Evolutionary conservation across 2,113 vertebrate species (phyloP).

Genomic region (Oryzias melastigma): DNA sequence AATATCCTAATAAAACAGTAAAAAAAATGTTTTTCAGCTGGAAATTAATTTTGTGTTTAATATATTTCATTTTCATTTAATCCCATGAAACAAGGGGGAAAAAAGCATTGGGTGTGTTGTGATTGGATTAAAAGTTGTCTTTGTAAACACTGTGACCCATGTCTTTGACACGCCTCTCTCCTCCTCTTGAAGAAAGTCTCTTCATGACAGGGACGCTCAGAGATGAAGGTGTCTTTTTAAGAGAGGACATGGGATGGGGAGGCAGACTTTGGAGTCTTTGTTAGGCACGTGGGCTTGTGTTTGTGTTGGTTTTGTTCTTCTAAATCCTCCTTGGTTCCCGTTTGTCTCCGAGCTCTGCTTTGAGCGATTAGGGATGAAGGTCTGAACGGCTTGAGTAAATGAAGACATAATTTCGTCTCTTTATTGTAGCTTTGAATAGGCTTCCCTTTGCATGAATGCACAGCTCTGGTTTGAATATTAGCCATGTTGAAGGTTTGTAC

Average conservation of each 20-base stretch:
- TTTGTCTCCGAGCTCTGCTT: slow-evolving; percentile 71
- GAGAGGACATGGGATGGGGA: slow-evolving; percentile 58
- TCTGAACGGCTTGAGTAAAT: slow-evolving; percentile 56
- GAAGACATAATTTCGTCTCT: slow-evolving; percentile 57
- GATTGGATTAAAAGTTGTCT: slow-evolving; percentile 77
- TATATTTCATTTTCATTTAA: slow-evolving; percentile 76
- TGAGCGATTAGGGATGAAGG: slow-evolving; percentile 69
- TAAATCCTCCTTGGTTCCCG: slow-evolving; percentile 68
- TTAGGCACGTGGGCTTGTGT: slow-evolving; percentile 60
- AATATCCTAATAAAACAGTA: slow-evolving; percentile 63
- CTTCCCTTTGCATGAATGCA: slow-evolving; percentile 55
- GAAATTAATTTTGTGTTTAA: slow-evolving; percentile 78
- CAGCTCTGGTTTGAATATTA: slow-evolving; percentile 53
- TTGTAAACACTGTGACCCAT: slow-evolving; percentile 78
- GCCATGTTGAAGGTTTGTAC: slow-evolving; percentile 33
- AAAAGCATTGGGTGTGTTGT: slow-evolving; percentile 65
- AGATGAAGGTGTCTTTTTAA: slow-evolving; percentile 74
- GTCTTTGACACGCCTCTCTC: slow-evolving; percentile 73
- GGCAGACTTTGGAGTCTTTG: slow-evolving; percentile 76
- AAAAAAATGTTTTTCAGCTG: slow-evolving; percentile 61
- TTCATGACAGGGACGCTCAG: slow-evolving; percentile 58
- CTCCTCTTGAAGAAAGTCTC: slow-evolving; percentile 66
- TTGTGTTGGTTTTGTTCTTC: slow-evolving; percentile 74
- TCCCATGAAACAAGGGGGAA: slow-evolving; percentile 76
- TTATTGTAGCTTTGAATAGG: slow-evolving; percentile 62